Base-by-base conservation (phyloP, 2,888 invertebrate genomes). In the Cephus pulcher region DNA sequence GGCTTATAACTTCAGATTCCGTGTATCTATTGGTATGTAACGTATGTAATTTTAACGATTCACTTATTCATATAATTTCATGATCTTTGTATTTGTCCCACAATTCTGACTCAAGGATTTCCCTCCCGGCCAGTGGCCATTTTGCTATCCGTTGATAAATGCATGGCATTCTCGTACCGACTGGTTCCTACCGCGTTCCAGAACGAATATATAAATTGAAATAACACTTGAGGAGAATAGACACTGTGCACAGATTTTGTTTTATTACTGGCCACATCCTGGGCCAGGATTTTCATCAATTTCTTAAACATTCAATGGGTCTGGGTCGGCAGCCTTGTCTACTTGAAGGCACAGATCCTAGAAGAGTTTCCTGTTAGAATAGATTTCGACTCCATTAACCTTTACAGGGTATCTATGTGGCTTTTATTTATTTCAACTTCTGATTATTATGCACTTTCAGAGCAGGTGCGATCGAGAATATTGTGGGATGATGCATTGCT, bases 141-240 rank as follows among this genome's bases (percentile, higher is more conserved):
- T 89, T 91, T 91, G 91, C 90, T 91, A 82, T 90, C 91, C 91
- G 91, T 91, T 91, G 91, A 91, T 91, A 91, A 91, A 90, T 90
- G 83, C 86, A 87, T 85, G 87, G 85, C 87, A 89, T 90, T 89
- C 87, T 86, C 90, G 90, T 91, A 91, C 91, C 91, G 91, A 91
- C 91, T 87, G 91, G 88, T 90, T 85, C 81, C 78, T 80, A 80
- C 83, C 83, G 82, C 84, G 81, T 82, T 83, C 81, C 75, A 79
- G 75, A 82, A 82, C 80, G 76, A 83, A 82, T 81, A 56, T 56
- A 56, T 56, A 56, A 56, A 56, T 56, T 56, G 56, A 56, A 56
- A 75, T 74, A 56, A 56, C 35, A 69, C 56, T 70, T 56, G 68
- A 75, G 69, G 71, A 11, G 35, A 69, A 77, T 80, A 23, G 56